Evolutionary conservation across 2,797 vertebrate species (phyloP), one percentile per base, ranked within the genome.

Genomic region (Crax fasciolata): DNA sequence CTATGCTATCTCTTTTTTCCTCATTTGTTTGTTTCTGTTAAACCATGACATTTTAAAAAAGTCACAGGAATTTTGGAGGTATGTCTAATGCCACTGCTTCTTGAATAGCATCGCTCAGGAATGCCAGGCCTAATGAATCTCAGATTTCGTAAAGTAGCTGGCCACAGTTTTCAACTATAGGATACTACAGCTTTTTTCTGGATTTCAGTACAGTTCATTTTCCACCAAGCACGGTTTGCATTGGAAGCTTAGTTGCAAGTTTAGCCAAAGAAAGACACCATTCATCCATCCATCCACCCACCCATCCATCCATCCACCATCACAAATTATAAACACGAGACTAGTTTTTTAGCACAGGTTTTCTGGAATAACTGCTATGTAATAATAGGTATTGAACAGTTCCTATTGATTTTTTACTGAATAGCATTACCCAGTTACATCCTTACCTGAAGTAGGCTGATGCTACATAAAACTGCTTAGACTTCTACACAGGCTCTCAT

Each of bases 21-120:
- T 85, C 32, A 71, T 46, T 92, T 75, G 20, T 74, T 74, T 91
- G 41, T 46, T 93, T 87, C 41, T 84, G 35, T 93, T 91, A 70
- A 82, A 82, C 28, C 38, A 54, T 17, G 49, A 59, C 1, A 3
- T 67, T 91, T 54, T 28, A 93, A 87, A 80, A 78, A 81, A 78
- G 58, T 59, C 32, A 91, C 32, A 88, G 61, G 63, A 63, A 67
- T 86, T 79, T 52, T 44, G 15, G 30, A 88, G 84, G 59, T 43
- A 52, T 58, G n/a, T 87, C 77, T 79, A 86, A 84, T 10, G 72
- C n/a, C 62, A 27, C 51, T 46, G 70, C 43, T 73, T 94, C 95
- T 76, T 59, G 70, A 93, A 62, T 30, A 68, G 12, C 23, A 44
- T 59, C 5, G 3, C 13, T 72, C 27, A 63, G 68, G 73, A 84